Evolutionary conservation across 2,888 invertebrate species (phyloP).

Genomic region (Penaeus monodon): DNA sequence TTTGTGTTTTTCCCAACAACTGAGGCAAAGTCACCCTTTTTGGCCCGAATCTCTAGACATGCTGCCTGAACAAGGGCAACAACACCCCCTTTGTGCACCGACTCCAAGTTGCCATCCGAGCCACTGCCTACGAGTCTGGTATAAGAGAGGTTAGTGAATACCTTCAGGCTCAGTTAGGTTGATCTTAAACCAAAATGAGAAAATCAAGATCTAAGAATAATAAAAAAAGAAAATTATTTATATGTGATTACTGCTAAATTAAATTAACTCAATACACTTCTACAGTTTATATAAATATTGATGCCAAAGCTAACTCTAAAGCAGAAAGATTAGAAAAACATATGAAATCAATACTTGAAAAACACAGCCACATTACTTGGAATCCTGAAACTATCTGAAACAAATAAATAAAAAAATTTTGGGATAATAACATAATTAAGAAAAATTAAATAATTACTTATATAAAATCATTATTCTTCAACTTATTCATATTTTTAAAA

Average conservation of each 20-base stretch:
- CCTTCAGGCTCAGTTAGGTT: not conserved
- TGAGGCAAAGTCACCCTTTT: conserved; percentile 80
- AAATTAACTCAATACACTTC: not conserved
- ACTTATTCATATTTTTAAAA: too few relatives aligned
- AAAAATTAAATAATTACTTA: too few relatives aligned
- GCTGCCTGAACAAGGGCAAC: conserved; percentile 80
- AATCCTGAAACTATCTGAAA: too few relatives aligned
- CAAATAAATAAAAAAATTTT: too few relatives aligned
- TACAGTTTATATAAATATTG: not conserved
- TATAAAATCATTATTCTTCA: too few relatives aligned
- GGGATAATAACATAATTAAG: too few relatives aligned
- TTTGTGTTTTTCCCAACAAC: conserved; percentile 77
- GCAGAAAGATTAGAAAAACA: not conserved
- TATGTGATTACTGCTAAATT: not conserved
- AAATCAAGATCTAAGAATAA: not conserved
- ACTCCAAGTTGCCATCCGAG: conserved; percentile 78
- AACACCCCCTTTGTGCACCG: conserved; percentile 78
- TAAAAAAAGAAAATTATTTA: not conserved
- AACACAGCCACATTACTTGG: too few relatives aligned
- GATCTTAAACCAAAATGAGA: conserved; percentile 3
- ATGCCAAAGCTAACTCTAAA: too few relatives aligned
- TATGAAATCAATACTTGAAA: too few relatives aligned
- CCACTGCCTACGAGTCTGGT: conserved; percentile 53
- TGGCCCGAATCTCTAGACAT: conserved; percentile 79
- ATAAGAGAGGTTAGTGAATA: not conserved